Evolutionary conservation across 2,113 vertebrate genomes (phyloP), one percentile per base, ranked within the genome.

Genomic region (Aviceda subcristata): DNA sequence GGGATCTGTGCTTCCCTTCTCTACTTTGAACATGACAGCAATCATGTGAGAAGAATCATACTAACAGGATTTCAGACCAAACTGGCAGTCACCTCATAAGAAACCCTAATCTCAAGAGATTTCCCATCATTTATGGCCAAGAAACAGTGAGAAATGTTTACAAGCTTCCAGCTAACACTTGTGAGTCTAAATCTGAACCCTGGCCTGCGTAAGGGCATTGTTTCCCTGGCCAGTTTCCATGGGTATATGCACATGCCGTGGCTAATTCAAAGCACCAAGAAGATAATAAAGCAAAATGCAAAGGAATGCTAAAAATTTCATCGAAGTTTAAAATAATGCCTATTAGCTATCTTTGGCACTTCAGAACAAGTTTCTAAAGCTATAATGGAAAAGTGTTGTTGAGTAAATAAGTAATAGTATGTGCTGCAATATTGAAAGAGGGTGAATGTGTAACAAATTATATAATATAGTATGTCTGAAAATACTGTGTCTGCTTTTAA

Each of bases 31-130:
- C 3, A 24, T 84, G 83, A 93, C 83, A 94, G 60, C 56, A 75
- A 68, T 89, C 79, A 80, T 36, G 75, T 86, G 83, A 94, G 94
- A 90, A 95, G 77, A 87, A 91, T 91, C 45, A 66, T 30, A 46
- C 77, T 96, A 95, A 96, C 56, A 97, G 77, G 95, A 96, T 96
- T 97, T 95, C 50, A 90, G 71, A 88, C 57, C 77, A 85, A 92
- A 82, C 81, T 95, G 92, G 77, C 86, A 95, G 53, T 89, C 45
- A 90, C 30, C 48, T 87, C 77, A 34, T 56, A 94, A 87, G 48
- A 95, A 90, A 78, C 46, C 63, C 62, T 95, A 94, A 95, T 97
- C 81, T 94, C 77, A 88, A 66, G 62, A 91, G 32, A 92, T 94
- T 96, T 96, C 92, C 86, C 80, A 94, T 69, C 80, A 55, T 73